Evolutionary conservation across 2,888 invertebrate species (phyloP).

Genomic region (Tenthredo scrophulariae): DNA sequence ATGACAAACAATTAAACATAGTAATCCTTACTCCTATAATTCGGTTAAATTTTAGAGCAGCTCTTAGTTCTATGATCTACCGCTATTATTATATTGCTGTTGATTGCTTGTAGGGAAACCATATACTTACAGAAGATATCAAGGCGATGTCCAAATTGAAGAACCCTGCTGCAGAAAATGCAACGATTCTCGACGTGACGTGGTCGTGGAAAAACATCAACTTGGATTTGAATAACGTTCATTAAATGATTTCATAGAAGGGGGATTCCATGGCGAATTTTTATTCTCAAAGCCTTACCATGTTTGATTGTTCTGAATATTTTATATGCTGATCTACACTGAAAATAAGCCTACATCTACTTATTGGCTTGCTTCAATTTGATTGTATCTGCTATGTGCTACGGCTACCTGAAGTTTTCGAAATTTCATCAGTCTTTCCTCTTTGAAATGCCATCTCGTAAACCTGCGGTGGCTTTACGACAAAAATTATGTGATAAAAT

Average conservation of each 20-base stretch:
- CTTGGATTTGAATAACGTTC: neutral
- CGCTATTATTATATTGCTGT: neutral
- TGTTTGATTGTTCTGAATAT: too few relatives aligned
- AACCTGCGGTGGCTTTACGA: too few relatives aligned
- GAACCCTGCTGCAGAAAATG: constrained; percentile 51
- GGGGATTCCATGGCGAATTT: neutral
- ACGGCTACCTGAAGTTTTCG: too few relatives aligned
- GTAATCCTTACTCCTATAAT: neutral
- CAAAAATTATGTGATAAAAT: too few relatives aligned
- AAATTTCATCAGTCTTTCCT: too few relatives aligned
- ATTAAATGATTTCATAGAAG: neutral
- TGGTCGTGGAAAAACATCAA: constrained; percentile 48
- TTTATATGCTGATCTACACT: too few relatives aligned
- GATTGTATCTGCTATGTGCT: too few relatives aligned
- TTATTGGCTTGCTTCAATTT: too few relatives aligned
- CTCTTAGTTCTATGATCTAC: neutral
- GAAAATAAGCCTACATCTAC: too few relatives aligned
- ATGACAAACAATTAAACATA: neutral
- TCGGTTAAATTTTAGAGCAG: neutral
- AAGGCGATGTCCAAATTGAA: constrained; percentile 38
- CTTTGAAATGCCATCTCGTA: too few relatives aligned
- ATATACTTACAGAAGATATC: constrained; percentile 28
- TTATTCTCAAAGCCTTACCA: too few relatives aligned
- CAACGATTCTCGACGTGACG: constrained; percentile 21
- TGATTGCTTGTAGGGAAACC: neutral